Conservation (phyloP, 2,888 invertebrate species). For the Melanostoma scalare region DNA sequence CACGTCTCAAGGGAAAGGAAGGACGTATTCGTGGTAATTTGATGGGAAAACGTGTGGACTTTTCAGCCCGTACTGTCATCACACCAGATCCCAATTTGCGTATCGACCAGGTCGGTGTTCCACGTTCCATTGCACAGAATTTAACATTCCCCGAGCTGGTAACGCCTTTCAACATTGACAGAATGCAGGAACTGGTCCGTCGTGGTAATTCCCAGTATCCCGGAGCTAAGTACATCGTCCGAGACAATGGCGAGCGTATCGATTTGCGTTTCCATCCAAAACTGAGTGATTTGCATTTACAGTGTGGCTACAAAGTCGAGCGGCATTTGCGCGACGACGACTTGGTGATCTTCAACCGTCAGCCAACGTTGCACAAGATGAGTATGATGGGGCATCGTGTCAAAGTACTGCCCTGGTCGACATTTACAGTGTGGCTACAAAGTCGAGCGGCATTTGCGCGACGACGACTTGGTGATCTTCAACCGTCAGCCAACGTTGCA, state of each 20-base stretch:
- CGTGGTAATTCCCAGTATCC: conserved; percentile 99
- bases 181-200: conserved; percentile 93
- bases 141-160: conserved; percentile 99
- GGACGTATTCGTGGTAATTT: conserved; percentile 99
- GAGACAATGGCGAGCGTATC: conserved; percentile 99
- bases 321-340: conserved; percentile 99
- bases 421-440: conserved; percentile 98
- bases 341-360: conserved; percentile 99
- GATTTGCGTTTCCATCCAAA: conserved; percentile 99
- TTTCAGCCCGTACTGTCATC: conserved; percentile 99
- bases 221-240: conserved; percentile 99
- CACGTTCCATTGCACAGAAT: conserved; percentile 98
- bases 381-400: conserved; percentile 99
- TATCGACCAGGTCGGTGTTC: conserved; percentile 98
- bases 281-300: conserved; percentile 96
- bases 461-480: conserved; percentile 99
- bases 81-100: conserved; percentile 97
- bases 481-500: conserved; percentile 99
- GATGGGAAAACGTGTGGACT: conserved; percentile 99
- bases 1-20: conserved; percentile 98
- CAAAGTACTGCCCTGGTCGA: conserved; percentile 99
- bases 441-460: conserved; percentile 98
- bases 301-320: conserved; percentile 98
- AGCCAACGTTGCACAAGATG: conserved; percentile 99
- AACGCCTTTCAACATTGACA: conserved; percentile 99